Percentiles rank a stretch among this genome's conserved stretches.
These are phyloP conservation scores for Crossocerus cetratus DNA, from an alignment of 2,888 invertebrate species.

Conservation along the genomic window DNA sequence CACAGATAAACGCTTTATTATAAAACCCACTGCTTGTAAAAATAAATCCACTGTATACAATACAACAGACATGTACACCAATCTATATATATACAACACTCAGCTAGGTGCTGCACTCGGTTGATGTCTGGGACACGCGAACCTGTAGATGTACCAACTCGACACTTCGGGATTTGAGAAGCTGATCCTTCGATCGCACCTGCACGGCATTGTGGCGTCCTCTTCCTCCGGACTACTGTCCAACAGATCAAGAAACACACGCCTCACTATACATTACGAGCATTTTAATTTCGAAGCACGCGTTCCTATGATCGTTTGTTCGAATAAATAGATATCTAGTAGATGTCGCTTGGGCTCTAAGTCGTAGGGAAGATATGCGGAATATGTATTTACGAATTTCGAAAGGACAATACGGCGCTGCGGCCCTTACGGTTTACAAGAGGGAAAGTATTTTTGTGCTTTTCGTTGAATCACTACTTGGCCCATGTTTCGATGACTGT, in stretches of 20 bases:
- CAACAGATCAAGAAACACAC: background rate
- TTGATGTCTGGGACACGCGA: conserved; percentile 28
- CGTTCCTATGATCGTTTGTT: too few relatives aligned
- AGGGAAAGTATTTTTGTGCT: conserved; percentile 24
- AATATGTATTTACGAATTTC: background rate
- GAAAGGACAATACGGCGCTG: background rate
- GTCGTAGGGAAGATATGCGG: too few relatives aligned
- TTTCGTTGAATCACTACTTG: conserved; percentile 64
- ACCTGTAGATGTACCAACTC: conserved; percentile 53
- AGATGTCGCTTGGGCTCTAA: too few relatives aligned
- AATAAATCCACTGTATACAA: background rate
- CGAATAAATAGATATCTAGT: too few relatives aligned
- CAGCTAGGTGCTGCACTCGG: background rate
- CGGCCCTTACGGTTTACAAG: conserved; percentile 8
- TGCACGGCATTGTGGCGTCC: conserved; percentile 4
- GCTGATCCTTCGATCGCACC: conserved; percentile 43
- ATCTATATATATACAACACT: background rate
- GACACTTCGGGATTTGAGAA: conserved; percentile 64
- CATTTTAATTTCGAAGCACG: too few relatives aligned
- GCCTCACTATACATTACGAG: background rate
- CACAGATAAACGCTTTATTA: background rate
- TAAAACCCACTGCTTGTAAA: background rate
- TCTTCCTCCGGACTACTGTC: background rate
- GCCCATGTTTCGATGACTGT: conserved; percentile 69
- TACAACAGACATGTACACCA: background rate